These are phyloP conservation scores for Scolopax rusticola DNA, from an alignment of 2,797 vertebrate species.

Conservation along the genomic window DNA sequence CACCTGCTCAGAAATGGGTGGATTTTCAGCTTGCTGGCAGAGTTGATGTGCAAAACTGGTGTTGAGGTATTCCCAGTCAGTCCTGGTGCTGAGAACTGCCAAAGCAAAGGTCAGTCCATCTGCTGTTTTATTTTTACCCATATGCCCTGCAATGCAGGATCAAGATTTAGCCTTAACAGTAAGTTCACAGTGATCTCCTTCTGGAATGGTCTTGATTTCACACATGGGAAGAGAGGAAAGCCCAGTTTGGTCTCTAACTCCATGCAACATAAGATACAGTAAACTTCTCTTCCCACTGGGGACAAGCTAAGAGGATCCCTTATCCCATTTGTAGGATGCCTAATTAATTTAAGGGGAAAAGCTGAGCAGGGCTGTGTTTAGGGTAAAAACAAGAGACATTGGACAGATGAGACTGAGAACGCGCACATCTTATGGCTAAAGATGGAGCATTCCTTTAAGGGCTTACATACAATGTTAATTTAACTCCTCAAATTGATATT, in stretches of 20 bases:
- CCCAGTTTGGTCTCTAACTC: not conserved
- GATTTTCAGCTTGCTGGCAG: not conserved
- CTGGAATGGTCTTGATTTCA: not conserved
- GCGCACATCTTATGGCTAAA: not conserved
- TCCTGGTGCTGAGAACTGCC: not conserved
- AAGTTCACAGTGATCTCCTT: not conserved
- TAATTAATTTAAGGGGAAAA: not conserved
- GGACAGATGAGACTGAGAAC: not conserved
- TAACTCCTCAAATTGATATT: not conserved
- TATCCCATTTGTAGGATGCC: not conserved
- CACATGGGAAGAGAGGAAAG: not conserved
- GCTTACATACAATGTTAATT: not conserved
- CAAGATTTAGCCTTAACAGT: not conserved
- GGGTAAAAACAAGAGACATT: not conserved
- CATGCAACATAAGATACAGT: not conserved
- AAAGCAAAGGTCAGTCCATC: not conserved
- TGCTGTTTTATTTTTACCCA: not conserved
- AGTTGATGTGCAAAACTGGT: not conserved
- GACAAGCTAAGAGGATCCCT: not conserved
- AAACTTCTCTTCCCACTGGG: not conserved
- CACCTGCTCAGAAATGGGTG: not conserved
- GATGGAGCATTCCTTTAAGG: not conserved
- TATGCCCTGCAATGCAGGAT: not conserved
- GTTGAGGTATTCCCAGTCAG: not conserved
- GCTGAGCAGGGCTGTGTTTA: not conserved